Percentiles rank a stretch among this genome's conserved stretches.
Evolutionary conservation across 2,797 vertebrate genomes (phyloP).

Genomic region (Danio jaintianensis): DNA sequence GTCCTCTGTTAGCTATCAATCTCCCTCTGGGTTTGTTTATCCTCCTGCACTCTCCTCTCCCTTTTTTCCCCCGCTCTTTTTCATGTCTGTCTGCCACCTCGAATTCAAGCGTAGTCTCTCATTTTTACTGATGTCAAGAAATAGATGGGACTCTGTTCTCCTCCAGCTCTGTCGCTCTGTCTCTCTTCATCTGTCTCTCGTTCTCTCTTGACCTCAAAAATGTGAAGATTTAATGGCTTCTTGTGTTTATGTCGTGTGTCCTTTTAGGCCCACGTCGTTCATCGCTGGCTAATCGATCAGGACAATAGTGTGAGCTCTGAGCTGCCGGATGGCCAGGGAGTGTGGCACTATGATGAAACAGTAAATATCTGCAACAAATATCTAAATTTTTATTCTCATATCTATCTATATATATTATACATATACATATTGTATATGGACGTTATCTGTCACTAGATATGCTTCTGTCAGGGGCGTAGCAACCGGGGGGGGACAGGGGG

Average conservation of each 20-base stretch:
- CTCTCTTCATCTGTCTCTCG: slow-evolving; percentile 15
- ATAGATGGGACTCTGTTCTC: slow-evolving; percentile 25
- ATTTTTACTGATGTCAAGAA: slow-evolving; percentile 31
- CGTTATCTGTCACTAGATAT: slow-evolving; percentile 77
- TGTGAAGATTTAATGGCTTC: slow-evolving; percentile 80
- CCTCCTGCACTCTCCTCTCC: slow-evolving; percentile 13
- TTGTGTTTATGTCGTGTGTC: slow-evolving; percentile 86
- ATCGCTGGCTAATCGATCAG: slow-evolving; percentile 89
- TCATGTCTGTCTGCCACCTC: slow-evolving; percentile 21
- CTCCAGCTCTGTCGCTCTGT: slow-evolving; percentile 41
- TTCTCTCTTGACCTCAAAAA: slow-evolving; percentile 40
- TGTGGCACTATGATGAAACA: slow-evolving; percentile 89
- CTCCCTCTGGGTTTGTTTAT: slow-evolving; percentile 14
- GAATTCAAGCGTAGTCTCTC: background rate
- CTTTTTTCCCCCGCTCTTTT: slow-evolving; percentile 41
- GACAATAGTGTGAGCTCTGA: slow-evolving; percentile 89
- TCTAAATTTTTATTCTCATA: slow-evolving; percentile 76
- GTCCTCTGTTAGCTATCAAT: background rate
- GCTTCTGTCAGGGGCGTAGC: slow-evolving; percentile 78
- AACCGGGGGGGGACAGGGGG: too few species aligned
- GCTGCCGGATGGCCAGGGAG: slow-evolving; percentile 86
- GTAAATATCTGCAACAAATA: slow-evolving; percentile 88
- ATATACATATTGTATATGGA: slow-evolving; percentile 74
- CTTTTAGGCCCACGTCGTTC: slow-evolving; percentile 86
- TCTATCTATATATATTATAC: slow-evolving; percentile 63